Base-by-base conservation (phyloP, 2,888 invertebrate genomes). In the Tinea pellionella region DNA sequence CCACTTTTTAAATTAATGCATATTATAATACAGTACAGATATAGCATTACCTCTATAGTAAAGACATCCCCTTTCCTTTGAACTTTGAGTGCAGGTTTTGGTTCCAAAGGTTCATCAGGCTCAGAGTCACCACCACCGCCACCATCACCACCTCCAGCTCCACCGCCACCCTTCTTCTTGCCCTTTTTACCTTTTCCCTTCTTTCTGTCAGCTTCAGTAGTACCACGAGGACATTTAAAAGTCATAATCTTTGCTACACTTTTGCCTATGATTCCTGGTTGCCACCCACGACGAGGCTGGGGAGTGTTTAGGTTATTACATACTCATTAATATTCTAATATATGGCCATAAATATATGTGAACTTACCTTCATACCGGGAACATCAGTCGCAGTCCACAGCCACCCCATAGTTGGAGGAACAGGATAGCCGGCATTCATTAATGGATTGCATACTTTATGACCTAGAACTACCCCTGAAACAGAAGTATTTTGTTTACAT, bases 401-500 rank as follows among this genome's bases (percentile, higher is more conserved):
- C 92, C 92, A 92, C 0, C 92, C 92, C 92, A 92, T 92, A 51
- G 86, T 75, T 0, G 84, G 73, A 0, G 92, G 92, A 0, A 92
- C 91, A 7, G 87, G 78, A 29, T 80, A 77, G 0, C 86, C 83
- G 0, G 86, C 81, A 24, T 70, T 74, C 12, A 77, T 69, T 1
- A 88, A 78, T 1, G 76, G 67, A 59, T 72, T 72, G 67, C 92
- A 92, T 62, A 78, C 69, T 61, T 84, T 87, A 65, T 92, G 92
- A 0, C 91, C 90, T 53, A 89, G 73, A 12, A 81, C 77, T 0
- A 81, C 77, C 0, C 89, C 89, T 75, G 70, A 59, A 2, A 61
- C 13, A 60, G 2, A 3, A 24, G 2, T 24, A 24, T 24, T 3
- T 24, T n/a, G n/a, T n/a, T n/a, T n/a, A n/a, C n/a, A n/a, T n/a